Base-by-base conservation (phyloP, 2,888 invertebrate genomes). In the Stomorhina lunata region DNA sequence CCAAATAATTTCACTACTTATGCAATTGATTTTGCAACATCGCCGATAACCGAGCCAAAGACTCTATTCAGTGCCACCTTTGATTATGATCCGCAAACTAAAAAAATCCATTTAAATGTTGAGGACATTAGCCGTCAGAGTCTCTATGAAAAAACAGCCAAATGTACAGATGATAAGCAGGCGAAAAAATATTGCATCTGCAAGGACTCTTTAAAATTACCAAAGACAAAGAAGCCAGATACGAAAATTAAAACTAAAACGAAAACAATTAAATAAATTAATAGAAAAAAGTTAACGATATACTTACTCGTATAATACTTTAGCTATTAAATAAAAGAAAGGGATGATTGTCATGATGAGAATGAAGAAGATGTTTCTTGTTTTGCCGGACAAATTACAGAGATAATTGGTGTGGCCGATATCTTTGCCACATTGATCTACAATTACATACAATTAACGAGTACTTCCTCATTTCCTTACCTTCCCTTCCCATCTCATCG, bases 181-280 rank as follows among this genome's bases (percentile, higher is more conserved):
- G 87, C 86, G 4, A 88, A 88, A 61, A 90, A 89, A 81, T 90
- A 86, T 86, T 89, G 89, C 83, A 86, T 87, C 79, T 82, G 82
- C 77, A 82, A 79, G 45, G 66, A 79, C 75, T 78, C 78, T 75
- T 68, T 73, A 34, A 61, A 50, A 43, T 71, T 6, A 27, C 34
- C 40, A 71, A 61, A n/a, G n/a, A n/a, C n/a, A n/a, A n/a, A n/a
- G n/a, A n/a, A n/a, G n/a, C n/a, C n/a, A n/a, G n/a, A n/a, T n/a
- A n/a, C n/a, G n/a, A n/a, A 34, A 5, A 37, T 10, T 50, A 32
- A 50, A 34, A 34, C 43, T n/a, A n/a, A n/a, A 73, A 53, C 20
- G 29, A 29, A 63, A 76, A 22, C 34, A 76, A 76, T 68, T 59
- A 75, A 17, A n/a, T n/a, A 37, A 57, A 48, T 50, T 17, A 25